These are phyloP conservation scores for Drosophila paramelanica DNA, from an alignment of 2,888 invertebrate genomes.

Conservation along the genomic window DNA sequence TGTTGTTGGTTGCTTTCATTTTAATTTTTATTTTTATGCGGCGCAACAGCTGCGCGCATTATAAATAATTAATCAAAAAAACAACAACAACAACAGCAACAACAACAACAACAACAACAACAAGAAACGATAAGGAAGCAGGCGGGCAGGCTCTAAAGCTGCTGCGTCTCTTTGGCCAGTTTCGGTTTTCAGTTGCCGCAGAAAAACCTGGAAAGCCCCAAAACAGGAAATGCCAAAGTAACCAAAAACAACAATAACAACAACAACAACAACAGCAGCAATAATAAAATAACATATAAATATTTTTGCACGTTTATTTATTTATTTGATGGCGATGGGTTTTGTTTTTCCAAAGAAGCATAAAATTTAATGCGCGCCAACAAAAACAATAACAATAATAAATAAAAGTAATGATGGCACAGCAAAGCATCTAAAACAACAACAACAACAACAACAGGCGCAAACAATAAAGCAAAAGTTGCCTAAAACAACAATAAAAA, in stretches of 20 bases:
- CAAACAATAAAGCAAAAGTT: constrained; percentile 62
- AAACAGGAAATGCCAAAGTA: constrained; percentile 53
- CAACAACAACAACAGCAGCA: constrained; percentile 15
- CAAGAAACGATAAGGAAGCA: constrained; percentile 44
- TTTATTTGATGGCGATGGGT: constrained; percentile 37
- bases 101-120: constrained; percentile 42
- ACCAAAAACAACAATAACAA: constrained; percentile 12
- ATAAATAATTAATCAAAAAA: constrained; percentile 72
- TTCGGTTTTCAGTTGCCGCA: constrained; percentile 10
- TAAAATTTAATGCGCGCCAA: constrained; percentile 62
- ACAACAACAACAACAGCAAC: constrained; percentile 29
- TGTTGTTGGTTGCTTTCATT: constrained; percentile 50
- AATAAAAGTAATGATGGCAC: constrained; percentile 63
- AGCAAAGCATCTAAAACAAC: constrained; percentile 26
- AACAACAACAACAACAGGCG: constrained; percentile 6
- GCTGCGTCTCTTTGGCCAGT: background rate
- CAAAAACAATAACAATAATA: constrained; percentile 56
- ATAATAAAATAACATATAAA: constrained; percentile 27
- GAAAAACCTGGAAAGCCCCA: constrained; percentile 27
- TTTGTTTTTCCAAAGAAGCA: constrained; percentile 55
- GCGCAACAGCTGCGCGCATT: constrained; percentile 69
- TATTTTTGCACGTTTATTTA: constrained; percentile 54
- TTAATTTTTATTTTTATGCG: constrained; percentile 55
- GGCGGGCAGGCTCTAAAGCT: constrained; percentile 4
- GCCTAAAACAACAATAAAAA: constrained; percentile 38